Percentiles rank a stretch among this genome's conserved stretches.
phyloP scores from a whole-genome alignment of 1,140 invertebrate genomes.

The Dreissena rostriformis region DNA sequence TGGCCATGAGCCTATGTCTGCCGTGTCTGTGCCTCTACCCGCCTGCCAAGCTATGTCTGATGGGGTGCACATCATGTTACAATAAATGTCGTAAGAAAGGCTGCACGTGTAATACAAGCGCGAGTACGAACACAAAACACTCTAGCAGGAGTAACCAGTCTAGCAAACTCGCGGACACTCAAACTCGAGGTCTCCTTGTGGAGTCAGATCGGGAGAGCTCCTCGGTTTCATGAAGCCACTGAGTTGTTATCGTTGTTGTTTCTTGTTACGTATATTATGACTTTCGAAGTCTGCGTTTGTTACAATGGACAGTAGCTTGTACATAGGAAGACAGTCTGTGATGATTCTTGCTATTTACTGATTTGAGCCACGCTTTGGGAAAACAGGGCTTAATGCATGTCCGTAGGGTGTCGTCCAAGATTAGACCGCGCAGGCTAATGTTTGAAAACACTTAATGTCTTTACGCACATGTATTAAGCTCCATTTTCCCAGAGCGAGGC shows the following conservation, averaged over 20 bases:
- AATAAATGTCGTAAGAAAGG: constrained; percentile 89
- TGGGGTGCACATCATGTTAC: constrained; percentile 90
- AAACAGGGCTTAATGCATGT: too few relatives aligned
- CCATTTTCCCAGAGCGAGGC: too few relatives aligned
- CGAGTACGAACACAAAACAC: constrained; percentile 48
- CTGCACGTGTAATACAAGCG: constrained; percentile 80
- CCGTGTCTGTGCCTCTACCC: constrained; percentile 96
- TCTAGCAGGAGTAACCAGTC: constrained; percentile 43
- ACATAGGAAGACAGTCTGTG: background rate
- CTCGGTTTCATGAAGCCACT: constrained; percentile 9
- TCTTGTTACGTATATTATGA: background rate
- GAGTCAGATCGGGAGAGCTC: constrained; percentile 53
- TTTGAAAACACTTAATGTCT: too few relatives aligned
- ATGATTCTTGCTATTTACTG: background rate
- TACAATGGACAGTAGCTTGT: background rate
- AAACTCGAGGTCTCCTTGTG: constrained; percentile 47
- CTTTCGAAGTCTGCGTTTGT: background rate
- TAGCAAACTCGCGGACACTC: constrained; percentile 44
- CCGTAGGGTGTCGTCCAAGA: too few relatives aligned
- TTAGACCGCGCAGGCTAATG: too few relatives aligned
- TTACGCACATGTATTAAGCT: too few relatives aligned
- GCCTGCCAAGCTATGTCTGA: constrained; percentile 91
- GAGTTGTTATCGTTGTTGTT: background rate
- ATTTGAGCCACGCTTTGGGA: background rate
- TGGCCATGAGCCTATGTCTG: constrained; percentile 88